Conservation (phyloP, 2,797 vertebrate species). For the Phrynocephalus guinanensis region DNA sequence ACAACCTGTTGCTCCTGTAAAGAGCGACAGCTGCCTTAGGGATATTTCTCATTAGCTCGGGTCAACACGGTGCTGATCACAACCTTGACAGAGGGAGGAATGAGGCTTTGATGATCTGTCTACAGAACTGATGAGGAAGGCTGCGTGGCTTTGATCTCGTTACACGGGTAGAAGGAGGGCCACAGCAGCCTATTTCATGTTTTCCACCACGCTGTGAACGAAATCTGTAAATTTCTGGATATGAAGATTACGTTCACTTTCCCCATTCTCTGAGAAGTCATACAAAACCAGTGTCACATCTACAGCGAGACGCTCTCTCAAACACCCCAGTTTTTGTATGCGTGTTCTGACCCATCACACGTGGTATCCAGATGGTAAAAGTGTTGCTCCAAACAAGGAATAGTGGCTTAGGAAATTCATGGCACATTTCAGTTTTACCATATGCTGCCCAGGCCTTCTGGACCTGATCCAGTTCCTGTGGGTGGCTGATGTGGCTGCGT, state of each 20-base stretch:
- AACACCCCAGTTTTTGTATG: neutral
- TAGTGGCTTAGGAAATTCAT: conserved; percentile 59
- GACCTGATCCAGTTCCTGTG: conserved; percentile 60
- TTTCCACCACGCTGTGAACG: neutral
- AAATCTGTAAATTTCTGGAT: neutral
- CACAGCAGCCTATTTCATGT: neutral
- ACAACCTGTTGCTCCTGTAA: neutral
- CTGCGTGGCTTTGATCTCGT: neutral
- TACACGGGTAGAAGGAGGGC: neutral
- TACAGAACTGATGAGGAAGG: neutral
- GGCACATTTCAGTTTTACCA: conserved; percentile 68
- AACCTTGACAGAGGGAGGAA: neutral
- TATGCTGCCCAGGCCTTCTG: conserved; percentile 71
- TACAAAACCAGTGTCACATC: conserved; percentile 11
- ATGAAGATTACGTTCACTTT: neutral
- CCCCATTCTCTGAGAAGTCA: conserved; percentile 3
- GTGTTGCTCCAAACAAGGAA: conserved; percentile 49
- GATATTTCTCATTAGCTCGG: neutral
- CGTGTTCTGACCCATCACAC: conserved; percentile 32
- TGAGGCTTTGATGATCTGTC: neutral
- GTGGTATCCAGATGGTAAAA: conserved; percentile 67
- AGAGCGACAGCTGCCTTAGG: neutral
- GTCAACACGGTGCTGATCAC: neutral
- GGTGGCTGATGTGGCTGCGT: conserved; percentile 61
- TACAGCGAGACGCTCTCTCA: conserved; percentile 47